Evolutionary conservation across 2,797 vertebrate genomes (phyloP).

Genomic region (Oryzias dopingdopingensis): DNA sequence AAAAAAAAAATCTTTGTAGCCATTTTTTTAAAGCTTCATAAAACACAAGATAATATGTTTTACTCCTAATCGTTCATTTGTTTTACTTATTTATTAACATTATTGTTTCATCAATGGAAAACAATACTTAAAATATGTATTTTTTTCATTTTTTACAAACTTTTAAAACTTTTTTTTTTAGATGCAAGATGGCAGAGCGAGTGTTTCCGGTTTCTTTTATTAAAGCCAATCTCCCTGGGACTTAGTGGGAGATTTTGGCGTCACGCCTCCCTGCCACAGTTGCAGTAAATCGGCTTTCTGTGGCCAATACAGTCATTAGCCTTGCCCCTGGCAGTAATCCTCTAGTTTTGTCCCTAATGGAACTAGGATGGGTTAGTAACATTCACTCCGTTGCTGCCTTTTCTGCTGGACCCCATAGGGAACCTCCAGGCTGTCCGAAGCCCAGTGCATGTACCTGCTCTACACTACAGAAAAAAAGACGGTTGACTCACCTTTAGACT

Average conservation of each 20-base stretch:
- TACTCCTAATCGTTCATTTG: too few relatives aligned
- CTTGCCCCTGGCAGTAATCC: conserved; percentile 79
- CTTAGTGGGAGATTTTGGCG: conserved; percentile 80
- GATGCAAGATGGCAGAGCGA: conserved; percentile 40
- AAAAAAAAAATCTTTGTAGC: too few relatives aligned
- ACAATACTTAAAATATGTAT: conserved; percentile 11
- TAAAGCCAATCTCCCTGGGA: conserved; percentile 71
- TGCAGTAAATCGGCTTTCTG: conserved; percentile 81
- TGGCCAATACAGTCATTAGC: conserved; percentile 81
- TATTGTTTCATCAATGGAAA: too few relatives aligned
- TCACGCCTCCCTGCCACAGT: conserved; percentile 75
- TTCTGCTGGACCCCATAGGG: conserved; percentile 49
- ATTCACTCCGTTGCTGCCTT: conserved; percentile 48
- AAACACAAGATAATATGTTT: too few relatives aligned
- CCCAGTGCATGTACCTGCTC: conserved; percentile 35
- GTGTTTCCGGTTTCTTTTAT: conserved; percentile 65
- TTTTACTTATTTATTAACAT: too few relatives aligned
- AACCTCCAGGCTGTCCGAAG: conserved; percentile 33
- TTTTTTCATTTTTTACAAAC: conserved; percentile 22
- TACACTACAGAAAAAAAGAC: conserved; percentile 12
- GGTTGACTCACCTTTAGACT: conserved; percentile 7
- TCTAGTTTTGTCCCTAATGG: conserved; percentile 76
- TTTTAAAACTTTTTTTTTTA: conserved; percentile 40
- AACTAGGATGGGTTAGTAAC: conserved; percentile 59
- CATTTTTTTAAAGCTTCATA: too few relatives aligned